Evolutionary conservation across 2,888 invertebrate species (phyloP).

Genomic region (Furcula furcula): DNA sequence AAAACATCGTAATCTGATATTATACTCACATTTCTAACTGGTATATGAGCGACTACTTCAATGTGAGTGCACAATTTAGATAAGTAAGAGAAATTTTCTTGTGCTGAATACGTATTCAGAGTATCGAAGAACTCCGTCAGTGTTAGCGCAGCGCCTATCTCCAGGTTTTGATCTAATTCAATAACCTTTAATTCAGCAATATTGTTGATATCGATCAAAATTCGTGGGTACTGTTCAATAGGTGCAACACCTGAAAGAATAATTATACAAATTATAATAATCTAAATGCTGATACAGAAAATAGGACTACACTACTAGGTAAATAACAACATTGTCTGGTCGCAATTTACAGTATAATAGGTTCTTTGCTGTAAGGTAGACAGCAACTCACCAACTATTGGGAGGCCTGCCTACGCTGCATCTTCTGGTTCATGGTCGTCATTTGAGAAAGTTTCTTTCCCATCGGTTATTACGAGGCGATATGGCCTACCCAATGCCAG

Average conservation of each 20-base stretch:
- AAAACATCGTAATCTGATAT: too few species aligned
- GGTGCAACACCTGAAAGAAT: slow-evolving; percentile 58
- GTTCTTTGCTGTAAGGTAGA: too few species aligned
- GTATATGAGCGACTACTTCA: slow-evolving; percentile 84
- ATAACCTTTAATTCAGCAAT: slow-evolving; percentile 78
- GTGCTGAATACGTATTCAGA: slow-evolving; percentile 46
- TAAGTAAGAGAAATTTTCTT: slow-evolving; percentile 80
- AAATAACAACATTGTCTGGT: slow-evolving; percentile 10
- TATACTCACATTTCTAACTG: slow-evolving; percentile 85
- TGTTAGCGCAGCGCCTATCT: slow-evolving; percentile 81
- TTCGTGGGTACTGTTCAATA: slow-evolving; percentile 50
- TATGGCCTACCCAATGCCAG: too few species aligned
- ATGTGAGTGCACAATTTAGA: slow-evolving; percentile 82
- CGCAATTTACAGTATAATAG: too few species aligned
- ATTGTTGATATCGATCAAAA: slow-evolving; percentile 82
- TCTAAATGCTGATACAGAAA: neutral
- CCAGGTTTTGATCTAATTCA: slow-evolving; percentile 57
- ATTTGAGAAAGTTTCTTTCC: too few species aligned
- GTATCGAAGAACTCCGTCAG: slow-evolving; percentile 75
- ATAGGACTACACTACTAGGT: neutral
- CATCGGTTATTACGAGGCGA: too few species aligned
- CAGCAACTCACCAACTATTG: too few species aligned
- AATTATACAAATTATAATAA: neutral
- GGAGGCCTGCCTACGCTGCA: too few species aligned
- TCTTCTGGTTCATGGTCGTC: too few species aligned